A percentile compares a stretch with the other conserved stretches of the same genome.
Conservation (phyloP, 2,797 vertebrate genomes). For the Anguilla marmorata region DNA sequence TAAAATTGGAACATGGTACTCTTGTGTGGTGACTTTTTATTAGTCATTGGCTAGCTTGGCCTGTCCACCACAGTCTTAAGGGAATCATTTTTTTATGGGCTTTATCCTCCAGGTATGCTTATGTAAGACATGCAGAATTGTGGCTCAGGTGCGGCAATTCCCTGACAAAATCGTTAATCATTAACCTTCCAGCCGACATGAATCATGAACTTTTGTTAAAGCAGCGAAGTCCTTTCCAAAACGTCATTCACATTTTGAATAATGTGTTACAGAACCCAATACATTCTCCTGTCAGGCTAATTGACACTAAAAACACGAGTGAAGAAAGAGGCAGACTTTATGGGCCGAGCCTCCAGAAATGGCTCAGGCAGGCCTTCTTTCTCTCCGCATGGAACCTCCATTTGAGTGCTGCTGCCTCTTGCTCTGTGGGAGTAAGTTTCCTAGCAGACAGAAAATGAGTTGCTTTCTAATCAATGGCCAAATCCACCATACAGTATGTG, state of each 20-base stretch:
- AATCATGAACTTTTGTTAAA: not conserved
- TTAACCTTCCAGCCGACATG: not conserved
- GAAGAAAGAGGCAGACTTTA: not conserved
- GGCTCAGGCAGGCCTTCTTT: conserved; percentile 14
- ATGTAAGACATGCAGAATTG: not conserved
- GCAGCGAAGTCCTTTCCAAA: not conserved
- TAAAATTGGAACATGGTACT: not conserved
- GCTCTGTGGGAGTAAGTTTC: not conserved
- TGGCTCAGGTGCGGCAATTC: not conserved
- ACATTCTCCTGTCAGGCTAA: not conserved
- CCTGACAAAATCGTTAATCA: not conserved
- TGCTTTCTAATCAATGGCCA: not conserved
- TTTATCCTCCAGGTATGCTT: not conserved
- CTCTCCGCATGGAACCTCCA: not conserved
- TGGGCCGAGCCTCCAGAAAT: not conserved
- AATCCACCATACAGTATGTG: not conserved
- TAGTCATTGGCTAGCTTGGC: not conserved
- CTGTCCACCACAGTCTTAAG: not conserved
- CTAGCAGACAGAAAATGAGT: conserved; percentile 7
- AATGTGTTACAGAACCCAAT: not conserved
- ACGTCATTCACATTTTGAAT: not conserved
- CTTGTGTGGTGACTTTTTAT: not conserved
- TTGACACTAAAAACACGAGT: not conserved
- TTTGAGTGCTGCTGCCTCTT: not conserved
- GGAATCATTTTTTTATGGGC: not conserved